phyloP scores from a whole-genome alignment of 2,113 vertebrate species.

The Dipodomys merriami region DNA sequence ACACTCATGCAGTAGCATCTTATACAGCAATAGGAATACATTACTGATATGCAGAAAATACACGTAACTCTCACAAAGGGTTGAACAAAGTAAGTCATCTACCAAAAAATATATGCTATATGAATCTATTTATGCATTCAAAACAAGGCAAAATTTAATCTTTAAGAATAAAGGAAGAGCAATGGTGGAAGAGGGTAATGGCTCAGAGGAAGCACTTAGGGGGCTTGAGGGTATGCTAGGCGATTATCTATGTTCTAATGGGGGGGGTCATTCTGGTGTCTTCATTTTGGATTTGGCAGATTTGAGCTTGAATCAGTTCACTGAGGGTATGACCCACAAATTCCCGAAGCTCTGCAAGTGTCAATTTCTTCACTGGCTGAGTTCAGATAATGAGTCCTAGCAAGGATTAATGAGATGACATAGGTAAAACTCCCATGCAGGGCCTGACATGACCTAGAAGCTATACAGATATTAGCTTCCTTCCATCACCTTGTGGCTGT shows the following conservation, averaged over 20 bases:
- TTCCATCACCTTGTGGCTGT: background rate
- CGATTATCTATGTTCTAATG: background rate
- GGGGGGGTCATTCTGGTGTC: background rate
- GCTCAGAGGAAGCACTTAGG: background rate
- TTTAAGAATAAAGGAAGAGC: background rate
- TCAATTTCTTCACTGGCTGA: slow-evolving; percentile 16
- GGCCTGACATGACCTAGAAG: background rate
- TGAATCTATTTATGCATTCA: background rate
- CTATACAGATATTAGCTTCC: background rate
- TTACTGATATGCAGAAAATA: background rate
- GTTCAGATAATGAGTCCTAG: background rate
- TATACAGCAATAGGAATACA: background rate
- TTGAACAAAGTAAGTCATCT: slow-evolving; percentile 3
- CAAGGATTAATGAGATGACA: background rate
- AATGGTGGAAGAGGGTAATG: background rate
- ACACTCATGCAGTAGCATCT: background rate
- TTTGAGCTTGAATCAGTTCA: background rate
- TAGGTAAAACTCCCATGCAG: background rate
- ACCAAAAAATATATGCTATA: background rate
- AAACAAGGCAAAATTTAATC: background rate
- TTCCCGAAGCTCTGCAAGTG: background rate
- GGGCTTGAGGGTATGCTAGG: background rate
- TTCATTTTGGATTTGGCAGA: background rate
- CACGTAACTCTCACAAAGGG: background rate
- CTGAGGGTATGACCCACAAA: background rate